phyloP scores from a whole-genome alignment of 2,888 invertebrate genomes.

The Parascotia fuliginaria region DNA sequence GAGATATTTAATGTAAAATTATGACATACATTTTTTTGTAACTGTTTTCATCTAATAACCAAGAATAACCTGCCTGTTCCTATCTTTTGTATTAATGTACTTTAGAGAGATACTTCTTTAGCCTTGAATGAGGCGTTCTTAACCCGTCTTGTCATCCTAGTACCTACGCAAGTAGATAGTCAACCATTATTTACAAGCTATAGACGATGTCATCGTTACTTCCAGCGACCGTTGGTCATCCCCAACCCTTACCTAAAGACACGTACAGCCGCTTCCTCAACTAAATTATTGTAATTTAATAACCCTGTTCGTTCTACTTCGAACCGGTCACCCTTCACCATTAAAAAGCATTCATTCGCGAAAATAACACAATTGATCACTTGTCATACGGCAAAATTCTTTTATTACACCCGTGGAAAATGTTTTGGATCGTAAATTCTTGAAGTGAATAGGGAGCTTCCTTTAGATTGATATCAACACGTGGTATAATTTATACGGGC shows the following conservation, averaged over 20 bases:
- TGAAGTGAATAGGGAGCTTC: slow-evolving; percentile 32
- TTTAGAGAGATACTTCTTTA: no score
- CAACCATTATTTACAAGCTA: slow-evolving; percentile 13
- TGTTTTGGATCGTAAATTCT: slow-evolving; percentile 67
- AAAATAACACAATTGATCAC: slow-evolving; percentile 79
- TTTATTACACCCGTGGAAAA: slow-evolving; percentile 48
- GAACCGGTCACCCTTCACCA: slow-evolving; percentile 52
- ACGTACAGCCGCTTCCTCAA: slow-evolving; percentile 46
- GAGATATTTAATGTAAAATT: no score
- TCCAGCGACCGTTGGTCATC: slow-evolving; percentile 39
- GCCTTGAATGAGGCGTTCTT: no score
- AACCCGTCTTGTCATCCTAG: no score
- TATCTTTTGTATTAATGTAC: no score
- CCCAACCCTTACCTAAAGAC: slow-evolving; percentile 34
- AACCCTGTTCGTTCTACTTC: slow-evolving; percentile 53
- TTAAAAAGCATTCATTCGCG: slow-evolving; percentile 68
- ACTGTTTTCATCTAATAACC: no score
- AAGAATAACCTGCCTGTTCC: no score
- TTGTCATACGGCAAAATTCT: slow-evolving; percentile 70
- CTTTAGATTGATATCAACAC: slow-evolving; percentile 68
- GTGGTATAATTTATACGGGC: slow-evolving; percentile 61
- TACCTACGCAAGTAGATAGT: no score
- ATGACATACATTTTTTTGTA: no score
- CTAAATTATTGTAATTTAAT: slow-evolving; percentile 81
- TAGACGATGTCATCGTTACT: slow-evolving; percentile 8